Evolutionary conservation across 2,113 vertebrate species (phyloP).

Genomic region (Poicephalus gulielmi): DNA sequence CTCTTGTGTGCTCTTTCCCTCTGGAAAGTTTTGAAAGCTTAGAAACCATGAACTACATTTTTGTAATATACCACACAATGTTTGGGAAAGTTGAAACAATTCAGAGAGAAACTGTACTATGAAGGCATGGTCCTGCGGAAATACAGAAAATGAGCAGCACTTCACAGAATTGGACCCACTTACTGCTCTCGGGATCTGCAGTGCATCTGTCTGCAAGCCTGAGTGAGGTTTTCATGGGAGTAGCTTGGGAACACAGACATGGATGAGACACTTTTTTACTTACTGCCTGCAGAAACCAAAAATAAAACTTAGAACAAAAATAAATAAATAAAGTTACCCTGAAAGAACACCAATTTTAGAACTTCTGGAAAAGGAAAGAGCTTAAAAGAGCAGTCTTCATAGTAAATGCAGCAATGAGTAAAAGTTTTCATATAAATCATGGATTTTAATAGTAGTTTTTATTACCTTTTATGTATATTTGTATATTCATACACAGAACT

Average conservation of each 20-base stretch:
- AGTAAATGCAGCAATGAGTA: background rate
- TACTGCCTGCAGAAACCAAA: conserved; percentile 6
- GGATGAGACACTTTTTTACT: background rate
- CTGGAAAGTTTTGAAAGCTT: conserved; percentile 37
- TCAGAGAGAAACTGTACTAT: background rate
- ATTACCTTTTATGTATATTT: background rate
- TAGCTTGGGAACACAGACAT: conserved; percentile 3
- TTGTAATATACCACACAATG: background rate
- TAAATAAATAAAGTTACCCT: background rate
- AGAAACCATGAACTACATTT: background rate
- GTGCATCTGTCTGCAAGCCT: background rate
- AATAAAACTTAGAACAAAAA: conserved; percentile 16
- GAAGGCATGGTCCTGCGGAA: background rate
- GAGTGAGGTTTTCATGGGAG: conserved; percentile 26
- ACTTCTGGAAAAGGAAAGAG: background rate
- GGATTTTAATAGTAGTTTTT: background rate
- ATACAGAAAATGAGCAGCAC: background rate
- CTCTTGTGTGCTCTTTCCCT: background rate
- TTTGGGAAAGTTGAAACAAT: background rate
- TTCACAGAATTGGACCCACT: background rate
- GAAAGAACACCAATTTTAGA: background rate
- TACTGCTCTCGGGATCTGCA: background rate
- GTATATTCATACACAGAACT: background rate
- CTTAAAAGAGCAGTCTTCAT: background rate
- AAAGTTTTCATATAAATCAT: background rate